Conservation (phyloP, 2,888 invertebrate genomes). For the Pediacus dermestoides region DNA sequence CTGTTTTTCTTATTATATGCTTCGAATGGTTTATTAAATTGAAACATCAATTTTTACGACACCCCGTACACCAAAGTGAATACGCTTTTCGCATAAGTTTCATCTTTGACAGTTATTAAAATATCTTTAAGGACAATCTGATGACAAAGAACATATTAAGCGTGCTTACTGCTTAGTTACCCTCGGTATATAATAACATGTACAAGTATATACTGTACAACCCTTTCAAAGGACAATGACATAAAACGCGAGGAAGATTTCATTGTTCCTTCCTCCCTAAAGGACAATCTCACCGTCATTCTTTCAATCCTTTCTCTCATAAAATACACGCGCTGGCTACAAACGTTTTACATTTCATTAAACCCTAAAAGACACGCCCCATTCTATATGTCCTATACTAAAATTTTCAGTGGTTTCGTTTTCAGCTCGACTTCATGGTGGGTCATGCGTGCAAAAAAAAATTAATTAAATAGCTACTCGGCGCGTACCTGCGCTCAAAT, state of each 20-base stretch:
- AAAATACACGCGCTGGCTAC: constrained; percentile 41
- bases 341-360: constrained; percentile 45
- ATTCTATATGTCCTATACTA: too few species aligned
- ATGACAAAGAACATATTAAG: constrained; percentile 24
- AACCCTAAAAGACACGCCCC: constrained; percentile 20
- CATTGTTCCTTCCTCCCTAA: constrained; percentile 35
- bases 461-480: too few species aligned
- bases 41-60: too few species aligned
- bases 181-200: constrained; percentile 13
- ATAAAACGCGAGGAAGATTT: constrained; percentile 34
- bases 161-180: constrained; percentile 24
- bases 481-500: too few species aligned
- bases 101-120: constrained; percentile 22
- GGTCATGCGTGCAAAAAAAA: too few species aligned
- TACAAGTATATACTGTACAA: too few species aligned
- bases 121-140: constrained; percentile 19
- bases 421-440: too few species aligned
- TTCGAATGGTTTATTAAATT: too few species aligned
- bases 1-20: too few species aligned
- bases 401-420: too few species aligned
- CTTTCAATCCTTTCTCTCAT: constrained; percentile 41
- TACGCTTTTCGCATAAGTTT: too few species aligned
- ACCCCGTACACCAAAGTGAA: too few species aligned
- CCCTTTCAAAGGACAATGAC: constrained; percentile 30
- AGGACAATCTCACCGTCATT: constrained; percentile 40